Evolutionary conservation across 2,797 vertebrate genomes (phyloP).

Genomic region (Mus spretus): DNA sequence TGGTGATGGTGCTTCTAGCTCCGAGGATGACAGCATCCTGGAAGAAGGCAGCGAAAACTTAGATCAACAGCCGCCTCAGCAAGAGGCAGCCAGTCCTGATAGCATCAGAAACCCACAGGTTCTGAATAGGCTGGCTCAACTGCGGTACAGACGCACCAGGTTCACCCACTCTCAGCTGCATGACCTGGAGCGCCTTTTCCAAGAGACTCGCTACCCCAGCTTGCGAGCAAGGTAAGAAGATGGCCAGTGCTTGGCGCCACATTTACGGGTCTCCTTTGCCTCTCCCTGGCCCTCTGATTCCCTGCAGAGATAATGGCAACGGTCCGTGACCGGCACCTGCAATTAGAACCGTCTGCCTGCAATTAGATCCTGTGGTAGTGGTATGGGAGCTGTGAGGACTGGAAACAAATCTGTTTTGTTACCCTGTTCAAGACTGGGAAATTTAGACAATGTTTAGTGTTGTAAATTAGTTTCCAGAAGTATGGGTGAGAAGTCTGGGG

Average conservation of each 20-base stretch:
- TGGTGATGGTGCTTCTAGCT: too few species aligned
- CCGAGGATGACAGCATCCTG: rapidly evolving
- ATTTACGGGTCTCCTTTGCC: too few species aligned
- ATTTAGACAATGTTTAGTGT: neutral
- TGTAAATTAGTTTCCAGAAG: too few species aligned
- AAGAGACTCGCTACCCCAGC: neutral
- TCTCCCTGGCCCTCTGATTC: too few species aligned
- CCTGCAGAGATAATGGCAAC: neutral
- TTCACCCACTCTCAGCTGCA: neutral
- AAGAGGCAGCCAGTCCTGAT: neutral
- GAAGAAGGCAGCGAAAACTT: rapidly evolving
- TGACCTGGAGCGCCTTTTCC: neutral
- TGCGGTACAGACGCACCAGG: neutral
- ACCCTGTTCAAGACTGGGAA: too few species aligned
- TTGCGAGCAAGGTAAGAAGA: neutral
- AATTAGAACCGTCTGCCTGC: rapidly evolving
- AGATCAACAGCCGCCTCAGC: too few species aligned
- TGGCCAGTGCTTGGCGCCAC: too few species aligned
- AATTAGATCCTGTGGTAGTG: neutral
- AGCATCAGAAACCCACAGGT: rapidly evolving
- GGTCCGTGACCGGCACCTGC: neutral
- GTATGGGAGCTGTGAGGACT: rapidly evolving
- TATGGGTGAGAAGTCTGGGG: neutral
- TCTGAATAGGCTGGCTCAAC: rapidly evolving
- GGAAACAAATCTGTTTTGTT: neutral